These are phyloP conservation scores for Microtus oregoni DNA, from an alignment of 2,113 vertebrate species.

Conservation along the genomic window DNA sequence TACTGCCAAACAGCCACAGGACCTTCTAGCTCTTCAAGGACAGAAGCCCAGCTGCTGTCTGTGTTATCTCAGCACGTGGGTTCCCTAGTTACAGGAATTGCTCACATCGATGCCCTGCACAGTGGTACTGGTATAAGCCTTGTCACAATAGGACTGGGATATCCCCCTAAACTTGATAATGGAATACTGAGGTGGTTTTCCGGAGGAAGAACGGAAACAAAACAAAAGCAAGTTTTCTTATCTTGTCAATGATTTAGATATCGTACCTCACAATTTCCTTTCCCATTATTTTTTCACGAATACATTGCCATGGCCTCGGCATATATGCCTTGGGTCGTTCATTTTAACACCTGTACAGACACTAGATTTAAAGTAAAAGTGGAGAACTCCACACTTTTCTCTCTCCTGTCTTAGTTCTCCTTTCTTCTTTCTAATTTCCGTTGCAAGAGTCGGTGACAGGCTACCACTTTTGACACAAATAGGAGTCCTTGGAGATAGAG, in stretches of 20 bases:
- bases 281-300: neutral
- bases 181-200: neutral
- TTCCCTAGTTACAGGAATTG: neutral
- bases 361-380: constrained; percentile 3
- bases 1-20: neutral
- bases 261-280: neutral
- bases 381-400: neutral
- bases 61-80: neutral
- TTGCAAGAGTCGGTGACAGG: neutral
- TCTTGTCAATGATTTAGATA: neutral
- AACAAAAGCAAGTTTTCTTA: neutral
- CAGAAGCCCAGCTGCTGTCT: neutral
- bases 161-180: neutral
- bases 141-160: neutral
- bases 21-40: neutral
- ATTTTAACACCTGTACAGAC: neutral
- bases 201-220: neutral
- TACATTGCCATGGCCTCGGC: neutral
- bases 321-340: neutral
- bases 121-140: neutral
- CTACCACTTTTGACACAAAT: neutral
- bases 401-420: neutral
- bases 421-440: constrained; percentile 7
- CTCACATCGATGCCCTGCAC: neutral
- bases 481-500: constrained; percentile 61